Evolutionary conservation across 2,113 vertebrate species (phyloP), one percentile per base, ranked within the genome.

Genomic region (Eurypyga helias): DNA sequence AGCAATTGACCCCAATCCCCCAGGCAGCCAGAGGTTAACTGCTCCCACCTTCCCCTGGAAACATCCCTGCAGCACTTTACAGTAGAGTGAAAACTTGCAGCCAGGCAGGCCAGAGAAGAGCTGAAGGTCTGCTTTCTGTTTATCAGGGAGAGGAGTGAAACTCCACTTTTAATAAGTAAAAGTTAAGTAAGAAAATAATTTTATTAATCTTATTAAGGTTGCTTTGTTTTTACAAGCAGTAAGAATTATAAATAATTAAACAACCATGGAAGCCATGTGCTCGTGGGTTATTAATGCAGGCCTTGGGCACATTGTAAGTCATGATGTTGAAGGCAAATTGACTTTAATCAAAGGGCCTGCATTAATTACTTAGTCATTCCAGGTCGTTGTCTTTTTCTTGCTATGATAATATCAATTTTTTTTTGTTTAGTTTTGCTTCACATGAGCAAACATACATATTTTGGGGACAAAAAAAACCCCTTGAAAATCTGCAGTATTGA

Each of bases 161-260:
- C 54, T 15, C 46, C 11, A 12, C 20, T 94, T 81, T 58, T 54
- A 65, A 18, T 70, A 81, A 64, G 36, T 58, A 28, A 93, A 94
- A 73, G 76, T 98, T 89, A 90, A 95, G 26, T 86, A 64, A 87
- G 86, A 90, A 96, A 91, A 94, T 87, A 94, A 96, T 93, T 84
- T 69, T 64, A 76, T 80, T 95, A 94, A 94, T 93, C 92, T 97
- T 91, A 89, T 97, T 95, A 93, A 62, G 52, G 89, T 87, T 82
- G n/a, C 43, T 97, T 96, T 95, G 46, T 95, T 96, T 86, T 62
- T 96, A 94, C n/a, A 96, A 94, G 87, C 41, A 96, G 90, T 95
- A 96, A 90, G 91, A 95, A 76, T 72, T 90, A 88, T 95, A 97
- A 97, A 97, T 97, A 97, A 98, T 96, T 96, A 83, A 97, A 91